Evolutionary conservation across 2,888 invertebrate genomes (phyloP), one percentile per base, ranked within the genome.

Genomic region (Cryptocephalus moraei): DNA sequence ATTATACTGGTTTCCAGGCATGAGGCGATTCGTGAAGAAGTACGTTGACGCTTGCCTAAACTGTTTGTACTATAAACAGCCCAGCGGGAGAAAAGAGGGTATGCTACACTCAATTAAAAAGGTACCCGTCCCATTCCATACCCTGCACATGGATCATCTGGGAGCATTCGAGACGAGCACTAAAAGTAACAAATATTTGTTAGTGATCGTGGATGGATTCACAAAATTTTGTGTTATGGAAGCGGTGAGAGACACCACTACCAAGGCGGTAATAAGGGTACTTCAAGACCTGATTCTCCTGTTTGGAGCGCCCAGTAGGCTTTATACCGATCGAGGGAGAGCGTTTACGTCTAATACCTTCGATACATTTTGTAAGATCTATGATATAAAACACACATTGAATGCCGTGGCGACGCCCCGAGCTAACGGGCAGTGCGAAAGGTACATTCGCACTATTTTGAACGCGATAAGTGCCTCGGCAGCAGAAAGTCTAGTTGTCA

Each of bases 11-110:
- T 56, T 56, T 43, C 43, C 56, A 8, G 46, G 43, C 14, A 51
- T 55, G 56, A 13, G 54, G 41, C 41, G 52, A 1, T 63, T 61
- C 44, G 58, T 64, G 1, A 53, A 49, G 1, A 34, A 34, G n/a
- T 34, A 34, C n/a, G 34, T 34, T 9, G n/a, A 34, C 34, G 34
- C 34, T 34, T 34, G 31, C 55, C 46, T 41, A 60, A 61, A 45
- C n/a, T 40, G 1, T 10, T 39, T 3, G 32, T 49, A 8, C n/a
- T 34, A 34, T 9, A 33, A 32, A 13, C 12, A 36, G 10, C n/a
- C n/a, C n/a, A n/a, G n/a, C n/a, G n/a, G n/a, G n/a, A n/a, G n/a
- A n/a, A n/a, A n/a, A n/a, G n/a, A 57, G 58, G 48, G 44, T 4
- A 43, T 40, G 39, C 33, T 48, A 39, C 33, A 48, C 34, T 40